Evolutionary conservation across 2,888 invertebrate species (phyloP), one percentile per base, ranked within the genome.

Genomic region (Augiades crinisus): DNA sequence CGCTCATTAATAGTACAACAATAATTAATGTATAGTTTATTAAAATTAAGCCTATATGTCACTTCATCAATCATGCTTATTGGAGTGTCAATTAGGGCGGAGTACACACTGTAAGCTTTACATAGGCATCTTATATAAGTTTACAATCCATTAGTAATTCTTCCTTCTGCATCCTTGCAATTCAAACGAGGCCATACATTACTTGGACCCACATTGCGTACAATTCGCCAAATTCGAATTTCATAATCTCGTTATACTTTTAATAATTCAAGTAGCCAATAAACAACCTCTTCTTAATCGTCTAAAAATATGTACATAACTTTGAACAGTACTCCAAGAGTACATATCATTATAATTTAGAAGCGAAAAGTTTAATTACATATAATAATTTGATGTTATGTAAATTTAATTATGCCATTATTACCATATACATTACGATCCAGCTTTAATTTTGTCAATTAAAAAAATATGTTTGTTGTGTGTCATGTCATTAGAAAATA

Each of bases 121-220:
- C 16, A 47, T 46, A 27, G 46, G 36, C 27, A 12, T 12, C 19
- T 31, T 21, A 31, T 12, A 45, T 33, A 44, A 21, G 37, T 27
- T 50, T 50, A 21, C 12, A 27, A 43, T 41, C 30, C 38, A 40
- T 30, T 17, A 41, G 13, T 45, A 22, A 24, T 14, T 6, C 24
- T 10, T 22, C 13, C 24, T 24, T 34, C 19, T 12, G 36, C 30
- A 19, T 21, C 7, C 30, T 31, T 31, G 12, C 31, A 19, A 19
- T 12, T 49, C 12, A 14, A 49, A 12, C 17, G 17, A 41, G 40
- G 40, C 33, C 33, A 41, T 41, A 21, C 8, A 41, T 41, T 49
- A 41, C 21, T 41, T 49, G 41, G 49, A 49, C 49, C 49, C 49
- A 41, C 40, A 47, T 40, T 33, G 47, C 47, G 37, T 37, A 37